A percentile compares a stretch with the other conserved stretches of the same genome.
These are phyloP conservation scores for Pyralis farinalis DNA, from an alignment of 2,888 invertebrate species.

Conservation along the genomic window DNA sequence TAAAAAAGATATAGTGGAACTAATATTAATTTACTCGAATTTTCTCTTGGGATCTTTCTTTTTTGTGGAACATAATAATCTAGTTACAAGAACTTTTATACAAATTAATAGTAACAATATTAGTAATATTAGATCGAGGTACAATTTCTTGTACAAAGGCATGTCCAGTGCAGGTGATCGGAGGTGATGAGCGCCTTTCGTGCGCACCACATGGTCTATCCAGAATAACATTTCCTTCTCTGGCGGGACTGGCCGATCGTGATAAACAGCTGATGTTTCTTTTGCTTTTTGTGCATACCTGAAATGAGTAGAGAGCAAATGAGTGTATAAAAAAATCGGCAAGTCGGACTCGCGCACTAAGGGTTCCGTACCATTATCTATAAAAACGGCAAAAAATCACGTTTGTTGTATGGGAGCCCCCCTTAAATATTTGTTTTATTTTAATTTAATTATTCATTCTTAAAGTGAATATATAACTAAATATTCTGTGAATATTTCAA, in stretches of 20 bases:
- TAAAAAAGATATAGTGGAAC: too few relatives aligned
- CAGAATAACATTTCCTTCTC: constrained; percentile 39
- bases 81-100: background rate
- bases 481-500: too few relatives aligned
- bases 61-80: constrained; percentile 1
- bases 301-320: too few relatives aligned
- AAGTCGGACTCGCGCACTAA: too few relatives aligned
- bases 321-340: too few relatives aligned
- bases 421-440: too few relatives aligned
- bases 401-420: too few relatives aligned
- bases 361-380: too few relatives aligned
- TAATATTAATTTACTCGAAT: too few relatives aligned
- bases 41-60: background rate
- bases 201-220: constrained; percentile 40
- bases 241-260: constrained; percentile 36
- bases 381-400: too few relatives aligned
- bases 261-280: constrained; percentile 36
- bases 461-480: too few relatives aligned
- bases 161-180: constrained; percentile 38
- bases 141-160: constrained; percentile 43
- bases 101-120: background rate
- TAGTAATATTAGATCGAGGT: constrained; percentile 29
- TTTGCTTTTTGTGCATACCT: constrained; percentile 35
- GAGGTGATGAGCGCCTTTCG: constrained; percentile 38
- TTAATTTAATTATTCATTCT: too few relatives aligned